A percentile compares a stretch with the other conserved stretches of the same genome.
Evolutionary conservation across 2,113 vertebrate species (phyloP).

Genomic region (Eptatretus burgeri): DNA sequence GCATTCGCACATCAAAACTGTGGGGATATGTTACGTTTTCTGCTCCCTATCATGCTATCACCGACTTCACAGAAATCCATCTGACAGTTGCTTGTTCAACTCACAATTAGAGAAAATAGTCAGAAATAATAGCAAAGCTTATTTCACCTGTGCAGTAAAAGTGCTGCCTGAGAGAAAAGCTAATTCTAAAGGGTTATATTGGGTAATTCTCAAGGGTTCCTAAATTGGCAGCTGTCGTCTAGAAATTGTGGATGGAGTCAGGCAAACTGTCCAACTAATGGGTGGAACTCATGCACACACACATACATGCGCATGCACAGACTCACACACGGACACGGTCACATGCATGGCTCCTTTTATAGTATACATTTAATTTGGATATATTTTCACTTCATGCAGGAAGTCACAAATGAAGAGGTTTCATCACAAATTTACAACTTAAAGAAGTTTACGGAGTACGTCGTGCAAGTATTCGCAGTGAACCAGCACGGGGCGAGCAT

Average conservation of each 20-base stretch:
- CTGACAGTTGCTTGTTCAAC: no score
- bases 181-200: no score
- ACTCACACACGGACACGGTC: background rate
- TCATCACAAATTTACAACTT: constrained; percentile 37
- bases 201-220: no score
- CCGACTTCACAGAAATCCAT: no score
- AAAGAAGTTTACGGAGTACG: constrained; percentile 73
- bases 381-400: constrained; percentile 19
- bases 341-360: background rate
- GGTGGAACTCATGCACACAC: background rate
- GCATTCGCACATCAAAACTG: no score
- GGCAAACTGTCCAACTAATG: background rate
- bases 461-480: constrained; percentile 67
- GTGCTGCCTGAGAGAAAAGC: no score
- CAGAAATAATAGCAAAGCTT: no score
- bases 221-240: background rate
- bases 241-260: background rate
- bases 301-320: background rate
- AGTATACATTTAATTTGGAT: background rate
- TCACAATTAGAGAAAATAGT: no score
- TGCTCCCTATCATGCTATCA: no score
- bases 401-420: constrained; percentile 34
- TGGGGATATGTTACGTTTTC: no score
- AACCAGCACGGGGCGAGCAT: constrained; percentile 82
- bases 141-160: no score